Percentiles rank a stretch among this genome's conserved stretches.
These are phyloP conservation scores for Callorhinus ursinus DNA, from an alignment of 2,113 vertebrate species.

Conservation along the genomic window DNA sequence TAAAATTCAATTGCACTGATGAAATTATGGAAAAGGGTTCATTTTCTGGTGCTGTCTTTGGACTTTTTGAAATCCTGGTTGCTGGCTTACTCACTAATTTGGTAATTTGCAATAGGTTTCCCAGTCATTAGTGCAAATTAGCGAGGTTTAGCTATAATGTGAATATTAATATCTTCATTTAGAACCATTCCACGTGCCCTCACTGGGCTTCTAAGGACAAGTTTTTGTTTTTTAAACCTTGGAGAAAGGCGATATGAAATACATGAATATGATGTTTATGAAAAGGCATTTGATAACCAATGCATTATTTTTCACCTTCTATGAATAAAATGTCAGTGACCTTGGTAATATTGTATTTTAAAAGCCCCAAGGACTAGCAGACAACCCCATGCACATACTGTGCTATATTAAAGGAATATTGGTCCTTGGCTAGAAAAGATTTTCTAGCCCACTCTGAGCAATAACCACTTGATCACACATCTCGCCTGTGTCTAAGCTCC, in stretches of 20 bases:
- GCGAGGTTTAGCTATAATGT: constrained; percentile 74
- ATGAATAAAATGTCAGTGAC: constrained; percentile 53
- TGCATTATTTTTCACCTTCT: constrained; percentile 54
- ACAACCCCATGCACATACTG: neutral
- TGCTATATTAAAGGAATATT: constrained; percentile 47
- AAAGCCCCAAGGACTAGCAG: constrained; percentile 47
- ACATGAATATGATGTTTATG: constrained; percentile 57
- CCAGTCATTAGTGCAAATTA: constrained; percentile 79
- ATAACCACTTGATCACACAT: constrained; percentile 60
- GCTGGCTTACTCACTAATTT: constrained; percentile 74
- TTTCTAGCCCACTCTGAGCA: constrained; percentile 51
- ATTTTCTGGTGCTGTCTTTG: constrained; percentile 60
- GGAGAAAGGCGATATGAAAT: constrained; percentile 40
- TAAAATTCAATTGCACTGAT: constrained; percentile 76
- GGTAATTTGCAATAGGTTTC: constrained; percentile 79
- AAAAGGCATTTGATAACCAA: constrained; percentile 65
- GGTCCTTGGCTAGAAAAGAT: constrained; percentile 40
- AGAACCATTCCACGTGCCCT: constrained; percentile 58
- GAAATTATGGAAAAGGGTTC: constrained; percentile 65
- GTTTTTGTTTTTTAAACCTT: constrained; percentile 1
- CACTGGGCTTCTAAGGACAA: constrained; percentile 61
- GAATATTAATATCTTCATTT: constrained; percentile 81
- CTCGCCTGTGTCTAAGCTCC: neutral
- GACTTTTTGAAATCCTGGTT: constrained; percentile 68
- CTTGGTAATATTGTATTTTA: constrained; percentile 68